Percentiles rank a stretch among this genome's conserved stretches.
These are phyloP conservation scores for Coecobrya sp. DNA, from an alignment of 2,888 invertebrate species.

Conservation along the genomic window DNA sequence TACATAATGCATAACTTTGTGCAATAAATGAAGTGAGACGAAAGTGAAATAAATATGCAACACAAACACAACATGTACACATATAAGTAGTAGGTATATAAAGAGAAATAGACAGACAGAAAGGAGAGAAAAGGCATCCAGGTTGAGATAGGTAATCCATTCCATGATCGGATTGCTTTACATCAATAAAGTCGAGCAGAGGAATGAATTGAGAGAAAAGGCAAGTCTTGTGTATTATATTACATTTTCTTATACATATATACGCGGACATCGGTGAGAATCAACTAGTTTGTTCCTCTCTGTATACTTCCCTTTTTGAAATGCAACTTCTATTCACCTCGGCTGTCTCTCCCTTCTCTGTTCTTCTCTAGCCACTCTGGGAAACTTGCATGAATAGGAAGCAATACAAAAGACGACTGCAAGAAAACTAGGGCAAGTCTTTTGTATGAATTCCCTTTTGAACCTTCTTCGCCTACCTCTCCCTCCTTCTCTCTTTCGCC, in stretches of 20 bases:
- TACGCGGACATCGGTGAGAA: slow-evolving; percentile 37
- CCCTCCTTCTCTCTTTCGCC: slow-evolving; percentile 31
- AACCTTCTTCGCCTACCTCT: slow-evolving; percentile 48
- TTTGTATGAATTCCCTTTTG: slow-evolving; percentile 67
- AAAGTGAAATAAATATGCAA: slow-evolving; percentile 42
- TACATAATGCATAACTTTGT: background rate
- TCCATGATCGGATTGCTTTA: background rate
- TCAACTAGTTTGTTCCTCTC: slow-evolving; percentile 62
- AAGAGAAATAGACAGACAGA: background rate
- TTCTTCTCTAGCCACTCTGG: slow-evolving; percentile 43
- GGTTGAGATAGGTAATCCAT: background rate
- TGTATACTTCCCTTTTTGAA: slow-evolving; percentile 28
- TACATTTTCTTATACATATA: background rate
- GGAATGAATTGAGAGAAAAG: slow-evolving; percentile 23
- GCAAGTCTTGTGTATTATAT: slow-evolving; percentile 4
- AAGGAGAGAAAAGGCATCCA: background rate
- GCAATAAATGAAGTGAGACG: slow-evolving; percentile 35
- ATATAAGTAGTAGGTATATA: no score
- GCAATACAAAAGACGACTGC: slow-evolving; percentile 54
- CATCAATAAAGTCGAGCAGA: background rate
- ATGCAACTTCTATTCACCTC: background rate
- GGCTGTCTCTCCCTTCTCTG: background rate
- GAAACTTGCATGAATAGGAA: slow-evolving; percentile 69
- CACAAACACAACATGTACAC: no score
- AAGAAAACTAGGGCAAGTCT: slow-evolving; percentile 71